Conservation (phyloP, 2,113 vertebrate genomes). For the Boulengerochromis microlepis region DNA sequence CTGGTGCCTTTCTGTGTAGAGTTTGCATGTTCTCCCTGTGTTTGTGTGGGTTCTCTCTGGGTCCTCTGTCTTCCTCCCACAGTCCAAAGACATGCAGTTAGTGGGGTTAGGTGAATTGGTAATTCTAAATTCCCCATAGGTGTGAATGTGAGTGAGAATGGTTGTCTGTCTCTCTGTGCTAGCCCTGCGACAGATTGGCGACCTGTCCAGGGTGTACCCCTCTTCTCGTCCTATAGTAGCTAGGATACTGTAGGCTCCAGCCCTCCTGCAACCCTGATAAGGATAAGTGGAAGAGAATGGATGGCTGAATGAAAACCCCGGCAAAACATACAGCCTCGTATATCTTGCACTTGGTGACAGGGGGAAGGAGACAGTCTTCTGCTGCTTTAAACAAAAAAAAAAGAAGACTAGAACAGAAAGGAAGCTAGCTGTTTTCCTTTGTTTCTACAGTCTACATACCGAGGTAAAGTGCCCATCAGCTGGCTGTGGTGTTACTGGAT, state of each 20-base stretch:
- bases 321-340: not conserved
- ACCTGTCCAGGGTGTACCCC: not conserved
- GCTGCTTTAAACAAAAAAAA: not conserved
- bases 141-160: not conserved
- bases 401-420: not conserved
- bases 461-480: not conserved
- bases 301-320: fast-evolving
- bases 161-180: not conserved
- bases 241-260: not conserved
- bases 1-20: not conserved
- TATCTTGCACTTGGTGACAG: not conserved
- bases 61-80: not conserved
- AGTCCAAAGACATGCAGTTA: not conserved
- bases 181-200: fast-evolving
- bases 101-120: not conserved
- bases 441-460: not conserved
- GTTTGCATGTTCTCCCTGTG: not conserved
- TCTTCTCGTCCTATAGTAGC: not conserved
- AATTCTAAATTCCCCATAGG: not conserved
- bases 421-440: not conserved
- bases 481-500: not conserved
- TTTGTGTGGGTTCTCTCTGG: not conserved
- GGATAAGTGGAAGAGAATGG: not conserved
- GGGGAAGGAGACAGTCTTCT: not conserved
- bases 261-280: not conserved